Evolutionary conservation across 1,140 invertebrate species (phyloP).

Genomic region (Pseudomyrmex dendroicus): DNA sequence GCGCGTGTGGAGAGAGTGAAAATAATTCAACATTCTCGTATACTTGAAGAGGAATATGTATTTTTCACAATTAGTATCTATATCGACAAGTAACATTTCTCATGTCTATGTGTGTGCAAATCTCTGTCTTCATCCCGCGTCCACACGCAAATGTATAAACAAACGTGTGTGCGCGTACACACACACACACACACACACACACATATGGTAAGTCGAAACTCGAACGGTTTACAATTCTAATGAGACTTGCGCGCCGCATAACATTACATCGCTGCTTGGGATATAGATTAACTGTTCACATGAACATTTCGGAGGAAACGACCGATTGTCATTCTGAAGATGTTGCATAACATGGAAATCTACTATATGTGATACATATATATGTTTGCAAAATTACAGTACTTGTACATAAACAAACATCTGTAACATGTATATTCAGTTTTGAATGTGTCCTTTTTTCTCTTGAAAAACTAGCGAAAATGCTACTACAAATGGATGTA

Average conservation of each 20-base stretch:
- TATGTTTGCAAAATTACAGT: neutral
- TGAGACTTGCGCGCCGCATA: slow-evolving; percentile 86
- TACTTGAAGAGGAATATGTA: neutral
- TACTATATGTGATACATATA: slow-evolving; percentile 11
- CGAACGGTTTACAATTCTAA: slow-evolving; percentile 86
- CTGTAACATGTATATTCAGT: no score
- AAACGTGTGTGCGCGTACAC: neutral
- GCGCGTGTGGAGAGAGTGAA: slow-evolving; percentile 1
- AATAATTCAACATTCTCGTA: slow-evolving; percentile 16
- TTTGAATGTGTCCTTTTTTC: no score
- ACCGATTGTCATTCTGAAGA: slow-evolving; percentile 78
- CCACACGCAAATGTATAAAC: slow-evolving; percentile 10
- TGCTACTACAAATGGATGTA: slow-evolving; percentile 18
- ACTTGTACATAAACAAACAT: neutral
- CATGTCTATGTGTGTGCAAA: slow-evolving; percentile 25
- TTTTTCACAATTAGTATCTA: slow-evolving; percentile 51
- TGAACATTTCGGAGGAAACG: slow-evolving; percentile 76
- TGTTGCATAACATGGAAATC: slow-evolving; percentile 46
- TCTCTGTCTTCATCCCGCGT: slow-evolving; percentile 30
- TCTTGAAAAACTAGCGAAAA: neutral
- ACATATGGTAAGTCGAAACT: slow-evolving; percentile 80
- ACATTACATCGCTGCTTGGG: slow-evolving; percentile 85
- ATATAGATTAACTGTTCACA: slow-evolving; percentile 86
- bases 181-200: neutral
- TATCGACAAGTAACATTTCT: slow-evolving; percentile 54